Evolutionary conservation across 2,888 invertebrate species (phyloP), one percentile per base, ranked within the genome.

Genomic region (Folsomia manolachei): DNA sequence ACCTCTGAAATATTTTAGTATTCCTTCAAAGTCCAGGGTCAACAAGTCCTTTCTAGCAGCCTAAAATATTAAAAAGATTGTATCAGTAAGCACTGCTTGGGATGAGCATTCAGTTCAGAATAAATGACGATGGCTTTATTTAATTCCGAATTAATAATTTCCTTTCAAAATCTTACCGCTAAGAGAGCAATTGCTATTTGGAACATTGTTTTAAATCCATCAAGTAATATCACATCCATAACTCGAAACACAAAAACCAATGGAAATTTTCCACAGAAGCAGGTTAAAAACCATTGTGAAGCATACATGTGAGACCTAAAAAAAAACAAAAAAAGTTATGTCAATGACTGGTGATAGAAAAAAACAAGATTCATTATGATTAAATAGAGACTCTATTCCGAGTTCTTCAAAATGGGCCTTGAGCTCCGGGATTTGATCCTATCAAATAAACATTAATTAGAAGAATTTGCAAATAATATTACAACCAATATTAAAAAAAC

Each of bases 231-330:
- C 65, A 99, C 90, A 84, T 99, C 99, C 74, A 99, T 88, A 70
- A 99, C 97, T 84, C 95, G 95, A 86, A 97, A 99, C 39, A 99
- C 94, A 86, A 98, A 90, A 82, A 92, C 94, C 53, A 99, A 87
- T 0, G 99, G 99, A 85, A 99, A 99, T 82, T 98, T 91, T 39
- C 99, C 98, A 1, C 99, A 99, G 86, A 96, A 99, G n/a, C 99
- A 88, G 0, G 99, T 99, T 69, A 99, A 89, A 87, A 99, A 98
- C 99, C 99, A 99, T 85, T 99, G 99, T 2, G 95, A 96, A 24
- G 98, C 98, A 84, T 95, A 99, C 97, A 97, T 98, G 56, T 56
- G 25, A 23, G 21, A n/a, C 9, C 7, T 7, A n/a, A 60, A 60
- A 64, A 64, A 64, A 25, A 7, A 2, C 25, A 27, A 7, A 64